Percentiles rank a stretch among this genome's conserved stretches.
These are phyloP conservation scores for Spilarctia lutea DNA, from an alignment of 2,888 invertebrate species.

Conservation along the genomic window DNA sequence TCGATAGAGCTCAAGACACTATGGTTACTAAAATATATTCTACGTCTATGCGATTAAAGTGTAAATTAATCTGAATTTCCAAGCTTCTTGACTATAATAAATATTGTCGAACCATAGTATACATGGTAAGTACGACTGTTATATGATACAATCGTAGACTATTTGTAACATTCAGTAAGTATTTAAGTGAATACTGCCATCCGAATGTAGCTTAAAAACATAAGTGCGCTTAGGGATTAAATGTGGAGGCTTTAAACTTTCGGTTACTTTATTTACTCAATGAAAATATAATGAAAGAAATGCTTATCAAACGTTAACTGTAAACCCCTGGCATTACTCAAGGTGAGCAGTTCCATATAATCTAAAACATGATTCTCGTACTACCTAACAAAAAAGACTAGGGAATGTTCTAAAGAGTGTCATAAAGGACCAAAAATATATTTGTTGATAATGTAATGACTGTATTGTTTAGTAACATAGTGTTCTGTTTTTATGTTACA, in stretches of 20 bases:
- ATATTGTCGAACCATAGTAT: background rate
- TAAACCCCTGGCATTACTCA: background rate
- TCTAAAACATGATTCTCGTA: background rate
- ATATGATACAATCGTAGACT: background rate
- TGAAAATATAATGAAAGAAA: background rate
- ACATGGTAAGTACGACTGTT: background rate
- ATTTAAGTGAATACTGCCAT: background rate
- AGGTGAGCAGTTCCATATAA: no score
- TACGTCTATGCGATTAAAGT: background rate
- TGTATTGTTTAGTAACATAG: background rate
- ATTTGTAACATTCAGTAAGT: background rate
- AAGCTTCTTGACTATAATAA: background rate
- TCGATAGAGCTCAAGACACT: background rate
- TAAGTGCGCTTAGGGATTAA: background rate
- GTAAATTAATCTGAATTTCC: background rate
- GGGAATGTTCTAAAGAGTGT: background rate
- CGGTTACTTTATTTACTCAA: background rate
- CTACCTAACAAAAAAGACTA: background rate
- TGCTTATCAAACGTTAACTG: background rate
- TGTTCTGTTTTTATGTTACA: background rate
- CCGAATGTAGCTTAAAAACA: background rate
- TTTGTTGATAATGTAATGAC: background rate
- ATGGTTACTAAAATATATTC: background rate
- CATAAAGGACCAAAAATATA: no score
- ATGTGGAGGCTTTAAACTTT: no score